These are phyloP conservation scores for Nixonia krombeini DNA, from an alignment of 1,140 invertebrate genomes.

Conservation along the genomic window DNA sequence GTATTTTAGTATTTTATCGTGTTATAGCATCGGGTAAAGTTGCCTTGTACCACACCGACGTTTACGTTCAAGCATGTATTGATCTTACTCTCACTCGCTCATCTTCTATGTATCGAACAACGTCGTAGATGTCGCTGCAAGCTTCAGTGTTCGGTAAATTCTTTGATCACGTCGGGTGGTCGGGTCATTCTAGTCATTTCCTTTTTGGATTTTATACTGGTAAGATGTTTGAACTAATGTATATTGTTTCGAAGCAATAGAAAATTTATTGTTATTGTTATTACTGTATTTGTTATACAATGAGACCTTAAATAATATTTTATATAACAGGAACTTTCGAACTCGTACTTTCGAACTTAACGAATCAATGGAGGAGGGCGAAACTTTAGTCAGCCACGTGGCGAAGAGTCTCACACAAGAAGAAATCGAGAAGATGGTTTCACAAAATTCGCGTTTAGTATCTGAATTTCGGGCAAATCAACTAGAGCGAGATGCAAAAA, in stretches of 20 bases:
- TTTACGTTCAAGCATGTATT: too few species aligned
- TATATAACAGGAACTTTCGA: background rate
- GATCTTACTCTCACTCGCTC: too few species aligned
- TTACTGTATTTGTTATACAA: background rate
- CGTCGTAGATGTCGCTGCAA: background rate
- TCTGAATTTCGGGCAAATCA: constrained; percentile 84
- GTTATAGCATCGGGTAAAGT: too few species aligned
- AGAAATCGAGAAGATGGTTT: constrained; percentile 75
- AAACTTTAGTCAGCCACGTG: constrained; percentile 63
- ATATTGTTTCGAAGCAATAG: background rate
- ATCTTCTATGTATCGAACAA: too few species aligned
- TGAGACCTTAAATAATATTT: background rate
- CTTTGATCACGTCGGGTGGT: too few species aligned
- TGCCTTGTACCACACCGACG: too few species aligned
- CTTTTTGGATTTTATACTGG: constrained; percentile 24
- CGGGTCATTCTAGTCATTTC: constrained; percentile 45
- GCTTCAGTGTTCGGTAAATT: background rate
- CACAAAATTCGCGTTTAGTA: constrained; percentile 82
- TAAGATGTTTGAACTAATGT: background rate
- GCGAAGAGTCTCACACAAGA: constrained; percentile 73
- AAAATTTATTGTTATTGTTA: background rate
- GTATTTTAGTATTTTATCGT: too few species aligned
- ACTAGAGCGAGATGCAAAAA: constrained; percentile 88
- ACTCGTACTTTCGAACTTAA: constrained; percentile 22
- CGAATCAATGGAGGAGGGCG: constrained; percentile 6